Conservation (phyloP, 2,113 vertebrate genomes). For the Mormyrus lacerda region DNA sequence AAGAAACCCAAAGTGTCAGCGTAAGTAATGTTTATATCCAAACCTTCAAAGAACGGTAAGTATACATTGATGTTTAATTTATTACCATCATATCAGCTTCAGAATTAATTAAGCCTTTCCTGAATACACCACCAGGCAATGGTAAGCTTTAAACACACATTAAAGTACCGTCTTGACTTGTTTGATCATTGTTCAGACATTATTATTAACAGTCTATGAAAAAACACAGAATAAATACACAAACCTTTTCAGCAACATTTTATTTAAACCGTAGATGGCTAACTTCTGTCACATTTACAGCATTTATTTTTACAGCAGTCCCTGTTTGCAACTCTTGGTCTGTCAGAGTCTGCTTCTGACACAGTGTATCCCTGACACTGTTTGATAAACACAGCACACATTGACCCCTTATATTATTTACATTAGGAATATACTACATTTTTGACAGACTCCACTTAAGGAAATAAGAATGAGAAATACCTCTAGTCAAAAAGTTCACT, state of each 20-base stretch:
- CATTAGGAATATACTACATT: background rate
- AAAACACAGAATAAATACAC: slow-evolving; percentile 48
- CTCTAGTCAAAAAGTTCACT: background rate
- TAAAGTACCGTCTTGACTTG: slow-evolving; percentile 19
- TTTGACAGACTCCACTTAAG: background rate
- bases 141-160: slow-evolving; percentile 48
- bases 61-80: slow-evolving; percentile 62
- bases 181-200: slow-evolving; percentile 44
- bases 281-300: background rate
- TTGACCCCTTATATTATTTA: background rate
- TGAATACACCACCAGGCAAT: slow-evolving; percentile 37
- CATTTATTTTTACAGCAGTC: background rate
- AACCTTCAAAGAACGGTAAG: slow-evolving; percentile 48
- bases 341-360: background rate
- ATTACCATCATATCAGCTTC: slow-evolving; percentile 51
- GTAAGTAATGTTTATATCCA: slow-evolving; percentile 30
- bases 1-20: background rate
- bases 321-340: background rate
- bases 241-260: slow-evolving; percentile 46
- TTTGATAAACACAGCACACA: background rate
- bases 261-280: background rate
- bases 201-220: slow-evolving; percentile 47
- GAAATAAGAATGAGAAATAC: background rate
- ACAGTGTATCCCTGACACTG: background rate
- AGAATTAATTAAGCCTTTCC: slow-evolving; percentile 54